Evolutionary conservation across 1,140 invertebrate species (phyloP).

Genomic region (Idris sp.): DNA sequence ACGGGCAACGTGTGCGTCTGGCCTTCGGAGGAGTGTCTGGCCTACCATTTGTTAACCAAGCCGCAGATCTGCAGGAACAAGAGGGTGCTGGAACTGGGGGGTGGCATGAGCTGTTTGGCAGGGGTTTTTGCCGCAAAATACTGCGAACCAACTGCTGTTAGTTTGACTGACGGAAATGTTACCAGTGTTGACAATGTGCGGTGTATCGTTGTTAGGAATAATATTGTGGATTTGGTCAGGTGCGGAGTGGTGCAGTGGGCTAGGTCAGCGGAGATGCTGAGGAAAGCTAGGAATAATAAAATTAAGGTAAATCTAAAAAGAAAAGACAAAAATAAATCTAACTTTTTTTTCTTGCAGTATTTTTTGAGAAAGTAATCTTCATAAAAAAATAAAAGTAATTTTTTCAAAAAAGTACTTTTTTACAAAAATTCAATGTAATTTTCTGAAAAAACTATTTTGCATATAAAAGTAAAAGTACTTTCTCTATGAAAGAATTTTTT

Average conservation of each 20-base stretch:
- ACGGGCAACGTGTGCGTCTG: conserved; percentile 95
- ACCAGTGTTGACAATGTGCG: conserved; percentile 87
- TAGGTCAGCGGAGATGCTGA: conserved; percentile 67
- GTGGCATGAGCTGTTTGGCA: conserved; percentile 91
- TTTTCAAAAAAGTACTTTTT: too few relatives aligned
- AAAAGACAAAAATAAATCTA: too few relatives aligned
- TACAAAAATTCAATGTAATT: too few relatives aligned
- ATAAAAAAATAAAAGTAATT: too few relatives aligned
- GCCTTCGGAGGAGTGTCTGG: conserved; percentile 92
- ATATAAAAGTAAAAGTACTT: too few relatives aligned
- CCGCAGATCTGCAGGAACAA: conserved; percentile 82
- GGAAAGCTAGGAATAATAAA: conserved; percentile 64
- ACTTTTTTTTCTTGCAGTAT: too few relatives aligned
- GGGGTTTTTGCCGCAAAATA: conserved; percentile 87
- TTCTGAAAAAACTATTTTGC: too few relatives aligned
- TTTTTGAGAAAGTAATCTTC: too few relatives aligned
- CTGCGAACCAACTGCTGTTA: conserved; percentile 79
- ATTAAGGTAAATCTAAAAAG: conserved; percentile 61
- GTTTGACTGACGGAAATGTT: conserved; percentile 88
- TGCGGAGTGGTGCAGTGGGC: conserved; percentile 78
- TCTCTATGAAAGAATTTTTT: too few relatives aligned
- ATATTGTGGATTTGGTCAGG: conserved; percentile 75
- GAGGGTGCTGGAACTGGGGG: conserved; percentile 87
- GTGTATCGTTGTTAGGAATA: conserved; percentile 82
- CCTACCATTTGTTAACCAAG: conserved; percentile 86